Percentiles rank a stretch among this genome's conserved stretches.
Evolutionary conservation across 2,888 invertebrate genomes (phyloP).

Genomic region (Orchesellides sinensis): DNA sequence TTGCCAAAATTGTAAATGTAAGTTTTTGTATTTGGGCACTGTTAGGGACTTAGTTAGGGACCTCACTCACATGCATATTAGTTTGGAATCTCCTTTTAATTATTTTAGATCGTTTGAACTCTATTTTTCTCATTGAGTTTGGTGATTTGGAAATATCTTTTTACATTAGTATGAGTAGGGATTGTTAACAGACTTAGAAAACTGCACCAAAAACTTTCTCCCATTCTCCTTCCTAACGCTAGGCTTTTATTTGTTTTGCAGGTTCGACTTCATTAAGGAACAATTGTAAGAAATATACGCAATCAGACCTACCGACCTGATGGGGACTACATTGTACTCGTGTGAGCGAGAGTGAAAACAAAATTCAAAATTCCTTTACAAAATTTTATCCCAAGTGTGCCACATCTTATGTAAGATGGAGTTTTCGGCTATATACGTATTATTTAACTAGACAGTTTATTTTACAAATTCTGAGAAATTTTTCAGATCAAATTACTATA

Average conservation of each 20-base stretch:
- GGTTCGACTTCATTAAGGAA: conserved; percentile 60
- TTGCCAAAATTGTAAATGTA: conserved; percentile 71
- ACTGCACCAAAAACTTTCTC: conserved; percentile 14
- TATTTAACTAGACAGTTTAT: too few species aligned
- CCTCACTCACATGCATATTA: background rate
- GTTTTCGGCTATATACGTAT: too few species aligned
- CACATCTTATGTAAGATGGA: background rate
- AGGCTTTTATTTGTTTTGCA: conserved; percentile 25
- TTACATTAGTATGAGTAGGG: background rate
- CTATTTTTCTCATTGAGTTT: too few species aligned
- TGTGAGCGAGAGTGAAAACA: background rate
- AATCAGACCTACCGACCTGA: conserved; percentile 64
- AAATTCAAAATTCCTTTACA: conserved; percentile 31
- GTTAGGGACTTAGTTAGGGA: conserved; percentile 27
- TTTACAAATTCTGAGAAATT: too few species aligned
- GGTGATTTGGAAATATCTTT: too few species aligned
- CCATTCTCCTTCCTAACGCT: background rate
- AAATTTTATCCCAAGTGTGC: conserved; percentile 18
- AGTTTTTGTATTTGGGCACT: conserved; percentile 60
- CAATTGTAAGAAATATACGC: conserved; percentile 56
- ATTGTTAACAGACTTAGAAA: too few species aligned
- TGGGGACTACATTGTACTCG: conserved; percentile 43
- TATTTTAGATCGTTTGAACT: background rate
- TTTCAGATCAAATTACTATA: too few species aligned
- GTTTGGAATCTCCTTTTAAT: background rate